Conservation (phyloP, 30 jellyfish, hydroid and myxozoan genomes). For the Cassiopea xamachana region DNA sequence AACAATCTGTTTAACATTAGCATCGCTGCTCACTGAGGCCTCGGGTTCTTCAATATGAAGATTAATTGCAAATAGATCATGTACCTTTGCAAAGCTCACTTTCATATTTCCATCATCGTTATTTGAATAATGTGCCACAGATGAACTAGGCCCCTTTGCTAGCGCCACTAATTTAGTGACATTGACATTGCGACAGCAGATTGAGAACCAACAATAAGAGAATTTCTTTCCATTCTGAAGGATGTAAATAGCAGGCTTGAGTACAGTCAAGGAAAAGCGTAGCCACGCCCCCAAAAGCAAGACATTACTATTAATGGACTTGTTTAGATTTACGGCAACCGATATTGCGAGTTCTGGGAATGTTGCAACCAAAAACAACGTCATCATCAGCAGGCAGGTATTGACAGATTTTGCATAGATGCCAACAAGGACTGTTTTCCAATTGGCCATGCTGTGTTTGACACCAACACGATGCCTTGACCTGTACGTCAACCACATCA, state of each 20-base stretch:
- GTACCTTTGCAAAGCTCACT: slow-evolving; percentile 38
- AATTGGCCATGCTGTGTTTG: slow-evolving; percentile 22
- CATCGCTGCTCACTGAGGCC: neutral
- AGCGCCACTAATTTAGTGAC: neutral
- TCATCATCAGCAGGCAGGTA: slow-evolving; percentile 49
- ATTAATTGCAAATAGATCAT: slow-evolving; percentile 26
- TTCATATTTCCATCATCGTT: neutral
- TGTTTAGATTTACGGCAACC: slow-evolving; percentile 4
- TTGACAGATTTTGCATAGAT: slow-evolving; percentile 67
- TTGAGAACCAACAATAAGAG: slow-evolving; percentile 33
- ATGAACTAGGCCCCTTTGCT: slow-evolving; percentile 7
- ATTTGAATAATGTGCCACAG: slow-evolving; percentile 4
- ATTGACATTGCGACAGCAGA: slow-evolving; percentile 35
- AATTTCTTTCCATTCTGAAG: slow-evolving; percentile 30
- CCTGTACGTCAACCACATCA: slow-evolving; percentile 20
- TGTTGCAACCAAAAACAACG: slow-evolving; percentile 35
- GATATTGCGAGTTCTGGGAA: slow-evolving; percentile 25
- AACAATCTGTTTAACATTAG: neutral
- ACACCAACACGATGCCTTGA: slow-evolving; percentile 50
- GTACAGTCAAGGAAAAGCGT: slow-evolving; percentile 48
- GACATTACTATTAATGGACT: neutral
- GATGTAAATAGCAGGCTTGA: slow-evolving; percentile 50
- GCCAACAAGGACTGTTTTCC: slow-evolving; percentile 61
- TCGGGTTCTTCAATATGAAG: slow-evolving; percentile 36
- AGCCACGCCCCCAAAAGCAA: slow-evolving; percentile 33